These are phyloP conservation scores for Malurus melanocephalus DNA, from an alignment of 2,113 vertebrate species.

Conservation along the genomic window DNA sequence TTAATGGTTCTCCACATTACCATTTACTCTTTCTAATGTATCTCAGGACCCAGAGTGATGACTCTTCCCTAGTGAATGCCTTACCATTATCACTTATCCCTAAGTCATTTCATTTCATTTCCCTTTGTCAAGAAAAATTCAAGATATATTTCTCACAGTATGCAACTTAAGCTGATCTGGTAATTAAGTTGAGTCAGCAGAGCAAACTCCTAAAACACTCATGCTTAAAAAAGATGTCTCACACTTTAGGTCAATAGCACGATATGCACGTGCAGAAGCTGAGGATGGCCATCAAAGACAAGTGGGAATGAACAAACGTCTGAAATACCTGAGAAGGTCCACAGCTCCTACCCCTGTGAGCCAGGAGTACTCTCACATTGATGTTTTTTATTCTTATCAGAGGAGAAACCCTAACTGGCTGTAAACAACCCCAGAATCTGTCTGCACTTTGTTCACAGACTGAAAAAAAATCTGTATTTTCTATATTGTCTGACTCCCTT, in stretches of 20 bases:
- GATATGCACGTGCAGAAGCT: fast-evolving
- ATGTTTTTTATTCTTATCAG: neutral
- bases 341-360: neutral
- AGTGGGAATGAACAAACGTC: neutral
- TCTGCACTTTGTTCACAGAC: neutral
- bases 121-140: neutral
- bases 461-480: neutral
- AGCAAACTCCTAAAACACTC: neutral
- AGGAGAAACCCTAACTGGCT: neutral
- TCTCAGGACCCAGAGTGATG: neutral
- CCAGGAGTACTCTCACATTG: neutral
- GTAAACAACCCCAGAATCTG: neutral
- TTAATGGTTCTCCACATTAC: neutral
- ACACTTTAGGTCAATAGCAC: neutral
- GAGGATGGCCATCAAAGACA: neutral
- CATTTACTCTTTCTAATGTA: neutral
- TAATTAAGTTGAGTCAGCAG: neutral
- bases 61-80: neutral
- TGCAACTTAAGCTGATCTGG: neutral
- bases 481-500: neutral
- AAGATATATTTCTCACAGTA: neutral
- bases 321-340: neutral
- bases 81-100: neutral
- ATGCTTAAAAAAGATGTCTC: neutral
- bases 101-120: neutral